Evolutionary conservation across 2,113 vertebrate genomes (phyloP).

Genomic region (Notarius lentiginosus): DNA sequence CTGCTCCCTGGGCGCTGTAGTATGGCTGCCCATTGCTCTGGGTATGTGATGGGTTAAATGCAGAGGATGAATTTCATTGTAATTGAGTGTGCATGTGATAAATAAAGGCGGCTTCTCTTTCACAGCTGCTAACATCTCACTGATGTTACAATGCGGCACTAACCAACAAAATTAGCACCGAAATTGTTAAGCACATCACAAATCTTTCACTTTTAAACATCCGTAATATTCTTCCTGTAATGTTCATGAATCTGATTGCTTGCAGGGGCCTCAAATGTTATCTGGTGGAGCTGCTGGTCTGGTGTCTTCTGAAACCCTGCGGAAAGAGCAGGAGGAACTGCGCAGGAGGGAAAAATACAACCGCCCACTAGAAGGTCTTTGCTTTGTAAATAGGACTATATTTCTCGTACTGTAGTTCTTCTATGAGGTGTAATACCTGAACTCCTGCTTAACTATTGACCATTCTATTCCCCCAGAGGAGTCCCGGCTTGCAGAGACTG

Average conservation of each 20-base stretch:
- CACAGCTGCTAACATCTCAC: too few species aligned
- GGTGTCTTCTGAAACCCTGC: constrained; percentile 79
- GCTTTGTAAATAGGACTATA: too few species aligned
- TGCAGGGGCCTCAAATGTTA: constrained; percentile 74
- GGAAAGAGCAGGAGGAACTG: constrained; percentile 83
- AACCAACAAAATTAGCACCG: background rate
- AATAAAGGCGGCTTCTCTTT: too few species aligned
- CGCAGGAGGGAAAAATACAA: constrained; percentile 72
- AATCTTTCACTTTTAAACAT: background rate
- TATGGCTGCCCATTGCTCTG: too few species aligned
- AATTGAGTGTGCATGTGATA: too few species aligned
- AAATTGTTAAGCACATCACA: background rate
- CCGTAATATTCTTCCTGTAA: background rate
- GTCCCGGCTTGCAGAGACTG: constrained; percentile 79
- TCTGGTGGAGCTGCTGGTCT: constrained; percentile 83
- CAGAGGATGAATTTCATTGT: too few species aligned
- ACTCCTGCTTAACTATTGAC: background rate
- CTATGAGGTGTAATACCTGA: background rate
- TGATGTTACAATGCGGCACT: background rate
- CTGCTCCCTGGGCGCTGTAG: too few species aligned
- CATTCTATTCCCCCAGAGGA: constrained; percentile 70
- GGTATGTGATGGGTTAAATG: too few species aligned
- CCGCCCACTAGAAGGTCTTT: constrained; percentile 80
- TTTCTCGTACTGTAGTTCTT: background rate
- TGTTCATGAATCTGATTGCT: constrained; percentile 4